These are phyloP conservation scores for Metridium senile DNA, from an alignment of 92 coral and sea anemone genomes.

Conservation along the genomic window DNA sequence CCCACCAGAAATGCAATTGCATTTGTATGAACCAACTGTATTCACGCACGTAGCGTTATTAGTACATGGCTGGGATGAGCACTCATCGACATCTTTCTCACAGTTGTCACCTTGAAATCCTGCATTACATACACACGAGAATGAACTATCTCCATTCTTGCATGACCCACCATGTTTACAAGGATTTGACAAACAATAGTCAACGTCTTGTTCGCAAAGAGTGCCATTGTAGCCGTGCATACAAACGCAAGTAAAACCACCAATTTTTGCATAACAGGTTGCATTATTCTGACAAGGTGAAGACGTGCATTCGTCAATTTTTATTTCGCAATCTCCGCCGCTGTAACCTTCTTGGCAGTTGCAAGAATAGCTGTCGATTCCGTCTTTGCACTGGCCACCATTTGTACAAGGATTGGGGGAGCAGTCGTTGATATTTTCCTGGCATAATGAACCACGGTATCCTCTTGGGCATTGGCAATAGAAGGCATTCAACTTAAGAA, in stretches of 20 bases:
- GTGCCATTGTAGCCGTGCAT: conserved; percentile 46
- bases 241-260: conserved; percentile 46
- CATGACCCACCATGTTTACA: conserved; percentile 69
- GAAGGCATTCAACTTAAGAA: conserved; percentile 23
- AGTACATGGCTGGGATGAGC: conserved; percentile 41
- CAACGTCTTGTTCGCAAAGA: conserved; percentile 45
- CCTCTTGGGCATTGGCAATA: conserved; percentile 16
- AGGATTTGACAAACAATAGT: conserved; percentile 60
- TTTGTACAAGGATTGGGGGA: conserved; percentile 16
- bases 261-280: conserved; percentile 45
- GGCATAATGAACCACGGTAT: conserved; percentile 13
- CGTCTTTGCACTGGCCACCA: conserved; percentile 17
- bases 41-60: conserved; percentile 39
- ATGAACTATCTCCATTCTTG: conserved; percentile 41
- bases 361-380: conserved; percentile 12
- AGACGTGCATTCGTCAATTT: conserved; percentile 54
- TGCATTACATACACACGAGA: conserved; percentile 52
- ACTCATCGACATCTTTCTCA: conserved; percentile 52
- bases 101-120: conserved; percentile 67
- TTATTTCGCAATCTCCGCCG: conserved; percentile 20
- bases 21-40: conserved; percentile 5
- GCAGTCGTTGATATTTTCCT: conserved; percentile 30
- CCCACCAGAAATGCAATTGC: conserved; percentile 12
- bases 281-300: conserved; percentile 48
- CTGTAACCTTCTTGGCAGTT: conserved; percentile 15